Percentiles rank a stretch among this genome's conserved stretches.
phyloP scores from a whole-genome alignment of 2,888 invertebrate genomes.

The Metalampra italica region DNA sequence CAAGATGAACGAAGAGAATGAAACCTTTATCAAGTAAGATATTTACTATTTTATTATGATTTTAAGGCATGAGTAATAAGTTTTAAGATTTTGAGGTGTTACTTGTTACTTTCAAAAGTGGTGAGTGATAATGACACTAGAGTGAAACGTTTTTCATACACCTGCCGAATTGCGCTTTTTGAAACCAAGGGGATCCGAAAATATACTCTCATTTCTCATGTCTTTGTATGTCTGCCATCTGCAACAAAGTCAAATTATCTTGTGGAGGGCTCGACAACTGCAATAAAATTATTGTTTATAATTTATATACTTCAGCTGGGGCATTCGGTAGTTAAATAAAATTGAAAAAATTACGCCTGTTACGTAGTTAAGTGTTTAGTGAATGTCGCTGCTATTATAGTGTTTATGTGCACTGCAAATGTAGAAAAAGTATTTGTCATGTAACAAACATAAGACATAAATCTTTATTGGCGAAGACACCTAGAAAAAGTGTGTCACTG shows the following conservation, averaged over 20 bases:
- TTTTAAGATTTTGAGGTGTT: slow-evolving; percentile 19
- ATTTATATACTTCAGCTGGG: slow-evolving; percentile 31
- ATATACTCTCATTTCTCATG: not conserved
- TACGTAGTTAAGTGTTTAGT: slow-evolving; percentile 41
- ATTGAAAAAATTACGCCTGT: slow-evolving; percentile 33
- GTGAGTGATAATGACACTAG: slow-evolving; percentile 10
- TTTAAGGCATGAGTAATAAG: slow-evolving; percentile 11
- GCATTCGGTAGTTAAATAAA: slow-evolving; percentile 36
- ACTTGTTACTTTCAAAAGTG: slow-evolving; percentile 30
- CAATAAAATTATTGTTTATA: slow-evolving; percentile 6
- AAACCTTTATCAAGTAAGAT: slow-evolving; percentile 91
- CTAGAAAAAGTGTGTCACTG: not conserved
- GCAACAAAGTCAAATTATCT: not conserved
- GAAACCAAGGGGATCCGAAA: not conserved
- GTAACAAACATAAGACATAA: slow-evolving; percentile 12
- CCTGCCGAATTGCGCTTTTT: not conserved
- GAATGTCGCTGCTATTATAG: slow-evolving; percentile 45
- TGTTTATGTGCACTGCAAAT: slow-evolving; percentile 36
- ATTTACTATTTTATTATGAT: slow-evolving; percentile 10
- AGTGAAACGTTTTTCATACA: not conserved
- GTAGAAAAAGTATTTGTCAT: slow-evolving; percentile 38
- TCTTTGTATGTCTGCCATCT: not conserved
- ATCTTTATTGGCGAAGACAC: not conserved
- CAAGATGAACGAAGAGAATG: slow-evolving; percentile 97
- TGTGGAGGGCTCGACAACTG: not conserved